phyloP scores from a whole-genome alignment of 2,888 invertebrate genomes.

The Epicampocera succincta region DNA sequence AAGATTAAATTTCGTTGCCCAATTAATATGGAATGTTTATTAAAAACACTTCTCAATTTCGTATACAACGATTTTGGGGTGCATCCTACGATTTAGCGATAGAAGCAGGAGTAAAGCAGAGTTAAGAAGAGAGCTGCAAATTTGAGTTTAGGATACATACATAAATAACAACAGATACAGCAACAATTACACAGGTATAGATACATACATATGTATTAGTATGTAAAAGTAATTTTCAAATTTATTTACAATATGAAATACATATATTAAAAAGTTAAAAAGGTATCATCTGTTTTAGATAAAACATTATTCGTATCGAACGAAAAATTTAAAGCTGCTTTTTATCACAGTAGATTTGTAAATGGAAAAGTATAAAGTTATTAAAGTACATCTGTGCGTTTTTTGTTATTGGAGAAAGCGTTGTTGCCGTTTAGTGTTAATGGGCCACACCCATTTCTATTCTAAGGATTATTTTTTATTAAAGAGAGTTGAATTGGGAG shows the following conservation, averaged over 20 bases:
- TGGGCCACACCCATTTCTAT: conserved; percentile 66
- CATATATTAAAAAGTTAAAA: too few species aligned
- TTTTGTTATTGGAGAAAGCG: conserved; percentile 28
- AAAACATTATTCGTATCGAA: too few species aligned
- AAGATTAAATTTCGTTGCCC: too few species aligned
- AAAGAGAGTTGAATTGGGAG: conserved; percentile 56
- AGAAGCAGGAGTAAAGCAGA: neutral
- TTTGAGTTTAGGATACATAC: conserved; percentile 17
- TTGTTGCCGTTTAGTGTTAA: conserved; percentile 35
- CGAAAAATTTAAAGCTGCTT: too few species aligned
- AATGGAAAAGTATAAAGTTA: neutral
- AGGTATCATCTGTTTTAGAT: too few species aligned
- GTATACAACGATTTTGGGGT: neutral
- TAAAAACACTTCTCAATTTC: too few species aligned
- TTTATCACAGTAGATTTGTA: neutral
- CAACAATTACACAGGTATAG: neutral
- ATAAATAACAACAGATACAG: conserved; percentile 2
- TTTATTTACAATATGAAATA: neutral
- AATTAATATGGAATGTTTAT: too few species aligned
- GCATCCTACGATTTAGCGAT: neutral
- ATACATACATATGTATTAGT: too few species aligned
- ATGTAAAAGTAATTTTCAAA: conserved; percentile 31
- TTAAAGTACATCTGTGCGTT: conserved; percentile 32
- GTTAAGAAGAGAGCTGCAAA: neutral
- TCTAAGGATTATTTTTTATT: conserved; percentile 47